Evolutionary conservation across 2,113 vertebrate genomes (phyloP), one percentile per base, ranked within the genome.

Genomic region (Leptodactylus fuscus): DNA sequence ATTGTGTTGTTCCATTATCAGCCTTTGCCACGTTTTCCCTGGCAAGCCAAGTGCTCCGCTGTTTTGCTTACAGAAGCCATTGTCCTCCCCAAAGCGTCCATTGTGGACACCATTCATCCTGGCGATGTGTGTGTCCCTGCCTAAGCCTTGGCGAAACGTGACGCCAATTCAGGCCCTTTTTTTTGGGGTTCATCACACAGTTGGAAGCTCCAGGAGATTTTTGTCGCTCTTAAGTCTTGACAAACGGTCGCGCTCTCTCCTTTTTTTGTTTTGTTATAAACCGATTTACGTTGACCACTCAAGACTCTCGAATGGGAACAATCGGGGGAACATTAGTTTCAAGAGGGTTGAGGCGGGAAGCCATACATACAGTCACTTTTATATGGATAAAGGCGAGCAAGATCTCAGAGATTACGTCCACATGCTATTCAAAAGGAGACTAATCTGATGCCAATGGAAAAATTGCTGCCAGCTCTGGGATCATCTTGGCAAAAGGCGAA

Each of bases 81-180:
- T 82, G 62, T 82, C 13, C 48, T 36, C 29, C 29, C 81, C 29
- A 34, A 67, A 46, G 79, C 60, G 41, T 49, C 65, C 41, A 82
- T 71, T 71, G 81, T 71, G 22, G 24, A 73, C 38, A 41, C 36
- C 65, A 53, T 82, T 82, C 65, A 73, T 73, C 29, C n/a, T 29
- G 11, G 67, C 81, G 34, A 41, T 49, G 67, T 82, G 65, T 82
- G 81, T 82, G 81, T 82, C 81, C 81, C 29, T 13, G 7, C 34
- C 67, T 82, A 82, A 73, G 67, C 69, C 67, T 10, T 15, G 16
- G 65, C 67, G 7, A 49, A 82, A 71, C 27, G 27, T 55, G 62
- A 71, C 24, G 32, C 16, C 67, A 53, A 71, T 67, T 62, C 53
- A 81, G 16, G 55, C 36, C 75, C 29, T 36, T 55, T 79, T 29